These are phyloP conservation scores for Parascotia fuliginaria DNA, from an alignment of 2,888 invertebrate species.

Conservation along the genomic window DNA sequence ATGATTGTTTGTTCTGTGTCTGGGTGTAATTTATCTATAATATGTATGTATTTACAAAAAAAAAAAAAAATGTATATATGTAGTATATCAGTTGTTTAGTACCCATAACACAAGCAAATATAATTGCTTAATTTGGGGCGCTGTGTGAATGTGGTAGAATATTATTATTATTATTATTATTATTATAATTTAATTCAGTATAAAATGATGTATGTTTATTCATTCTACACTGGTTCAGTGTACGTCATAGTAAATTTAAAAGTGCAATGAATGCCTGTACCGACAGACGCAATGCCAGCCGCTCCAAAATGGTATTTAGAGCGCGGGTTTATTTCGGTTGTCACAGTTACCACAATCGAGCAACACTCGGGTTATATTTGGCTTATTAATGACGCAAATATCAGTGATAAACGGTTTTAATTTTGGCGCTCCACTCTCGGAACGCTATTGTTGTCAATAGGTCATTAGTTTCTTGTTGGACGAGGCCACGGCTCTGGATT, in stretches of 20 bases:
- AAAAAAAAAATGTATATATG: no score
- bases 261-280: slow-evolving; percentile 27
- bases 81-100: no score
- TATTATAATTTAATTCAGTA: slow-evolving; percentile 12
- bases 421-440: slow-evolving; percentile 67
- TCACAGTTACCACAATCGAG: slow-evolving; percentile 71
- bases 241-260: neutral
- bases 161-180: no score
- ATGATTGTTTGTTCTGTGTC: no score
- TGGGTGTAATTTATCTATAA: no score
- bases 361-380: slow-evolving; percentile 72
- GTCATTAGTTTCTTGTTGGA: slow-evolving; percentile 48
- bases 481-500: slow-evolving; percentile 29
- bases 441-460: slow-evolving; percentile 73
- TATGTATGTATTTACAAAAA: no score
- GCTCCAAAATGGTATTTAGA: slow-evolving; percentile 72
- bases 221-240: no score
- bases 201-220: slow-evolving; percentile 11
- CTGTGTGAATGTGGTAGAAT: no score
- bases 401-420: slow-evolving; percentile 74
- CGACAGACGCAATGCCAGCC: slow-evolving; percentile 58
- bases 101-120: no score
- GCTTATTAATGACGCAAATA: slow-evolving; percentile 82
- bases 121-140: no score
- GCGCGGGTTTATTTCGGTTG: slow-evolving; percentile 80